Percentiles rank a stretch among this genome's conserved stretches.
phyloP scores from a whole-genome alignment of 1,140 invertebrate species.

The Leptinotarsa lineolata region DNA sequence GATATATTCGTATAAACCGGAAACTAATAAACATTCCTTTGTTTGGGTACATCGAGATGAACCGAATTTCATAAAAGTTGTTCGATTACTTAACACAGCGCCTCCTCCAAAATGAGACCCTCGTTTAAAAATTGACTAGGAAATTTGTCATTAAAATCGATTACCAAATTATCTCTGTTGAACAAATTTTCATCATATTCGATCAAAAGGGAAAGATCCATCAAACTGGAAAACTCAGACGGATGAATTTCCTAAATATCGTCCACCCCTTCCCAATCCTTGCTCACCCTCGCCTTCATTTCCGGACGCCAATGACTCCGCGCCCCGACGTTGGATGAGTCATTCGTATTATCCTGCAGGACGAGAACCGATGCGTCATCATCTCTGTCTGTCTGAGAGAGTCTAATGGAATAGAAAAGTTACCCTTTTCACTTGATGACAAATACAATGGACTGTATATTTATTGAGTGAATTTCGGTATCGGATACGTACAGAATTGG shows the following conservation, averaged over 20 bases:
- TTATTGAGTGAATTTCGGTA: neutral
- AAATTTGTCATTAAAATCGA: too few relatives aligned
- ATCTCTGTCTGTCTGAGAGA: conserved; percentile 7
- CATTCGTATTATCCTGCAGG: neutral
- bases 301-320: conserved; percentile 2
- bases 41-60: too few relatives aligned
- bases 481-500: neutral
- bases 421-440: neutral
- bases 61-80: too few relatives aligned
- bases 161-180: too few relatives aligned
- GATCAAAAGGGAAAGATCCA: too few relatives aligned
- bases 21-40: too few relatives aligned
- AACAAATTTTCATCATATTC: too few relatives aligned
- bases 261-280: neutral
- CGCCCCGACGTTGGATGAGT: conserved; percentile 2
- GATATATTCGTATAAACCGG: too few relatives aligned
- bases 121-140: too few relatives aligned
- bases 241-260: neutral
- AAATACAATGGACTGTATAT: neutral
- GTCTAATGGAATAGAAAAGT: conserved; percentile 8
- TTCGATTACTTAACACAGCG: too few relatives aligned
- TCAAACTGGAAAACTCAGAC: neutral
- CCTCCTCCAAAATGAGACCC: too few relatives aligned
- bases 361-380: neutral
- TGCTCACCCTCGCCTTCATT: neutral